A percentile compares a stretch with the other conserved stretches of the same genome.
These are phyloP conservation scores for Balearica regulorum DNA, from an alignment of 2,797 vertebrate genomes.

Conservation along the genomic window DNA sequence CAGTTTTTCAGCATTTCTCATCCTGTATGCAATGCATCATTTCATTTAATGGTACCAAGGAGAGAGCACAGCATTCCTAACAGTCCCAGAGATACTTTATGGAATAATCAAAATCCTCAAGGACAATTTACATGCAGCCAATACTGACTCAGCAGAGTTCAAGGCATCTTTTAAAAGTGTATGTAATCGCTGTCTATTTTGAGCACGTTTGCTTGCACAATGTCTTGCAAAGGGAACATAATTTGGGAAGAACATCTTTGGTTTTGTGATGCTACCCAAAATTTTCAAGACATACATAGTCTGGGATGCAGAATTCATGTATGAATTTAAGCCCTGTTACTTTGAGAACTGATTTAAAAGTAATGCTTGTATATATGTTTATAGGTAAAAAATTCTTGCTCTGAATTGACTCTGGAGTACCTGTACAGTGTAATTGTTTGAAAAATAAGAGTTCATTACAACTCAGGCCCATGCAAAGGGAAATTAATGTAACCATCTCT, in stretches of 20 bases:
- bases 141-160: not conserved
- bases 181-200: not conserved
- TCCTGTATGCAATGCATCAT: not conserved
- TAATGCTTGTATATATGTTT: not conserved
- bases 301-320: not conserved
- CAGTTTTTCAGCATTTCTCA: not conserved
- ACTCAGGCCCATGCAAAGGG: not conserved
- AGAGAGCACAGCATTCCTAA: not conserved
- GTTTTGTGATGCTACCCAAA: not conserved
- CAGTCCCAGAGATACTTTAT: not conserved
- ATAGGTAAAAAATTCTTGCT: not conserved
- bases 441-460: not conserved
- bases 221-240: not conserved
- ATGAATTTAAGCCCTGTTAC: not conserved
- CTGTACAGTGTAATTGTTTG: not conserved
- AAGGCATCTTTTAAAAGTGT: not conserved
- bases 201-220: not conserved
- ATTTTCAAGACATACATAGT: rapidly evolving
- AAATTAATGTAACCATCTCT: not conserved
- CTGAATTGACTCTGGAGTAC: not conserved
- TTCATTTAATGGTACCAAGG: not conserved
- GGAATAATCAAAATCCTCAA: slow-evolving; percentile 4
- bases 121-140: not conserved
- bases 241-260: not conserved
- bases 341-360: not conserved